These are phyloP conservation scores for Catocala nupta DNA, from an alignment of 2,888 invertebrate species.

Conservation along the genomic window DNA sequence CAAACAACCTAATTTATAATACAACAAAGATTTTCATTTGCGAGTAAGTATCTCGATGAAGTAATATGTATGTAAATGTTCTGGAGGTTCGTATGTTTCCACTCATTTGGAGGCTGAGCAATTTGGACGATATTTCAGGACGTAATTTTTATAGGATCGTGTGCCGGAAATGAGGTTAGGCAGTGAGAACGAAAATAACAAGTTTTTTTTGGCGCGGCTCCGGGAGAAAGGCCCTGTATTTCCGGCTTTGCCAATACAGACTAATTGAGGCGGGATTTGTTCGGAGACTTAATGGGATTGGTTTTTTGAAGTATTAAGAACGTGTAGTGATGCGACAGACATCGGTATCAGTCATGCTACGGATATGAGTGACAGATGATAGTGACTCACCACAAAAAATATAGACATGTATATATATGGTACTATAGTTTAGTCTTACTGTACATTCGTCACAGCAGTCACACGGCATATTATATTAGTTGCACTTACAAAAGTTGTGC, in stretches of 20 bases:
- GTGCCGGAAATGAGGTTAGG: conserved; percentile 17
- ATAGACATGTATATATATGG: no score
- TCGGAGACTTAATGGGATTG: conserved; percentile 11
- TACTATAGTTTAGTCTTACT: no score
- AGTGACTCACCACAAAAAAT: no score
- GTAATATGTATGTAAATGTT: conserved; percentile 38
- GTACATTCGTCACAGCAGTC: no score
- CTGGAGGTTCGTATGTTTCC: conserved; percentile 8
- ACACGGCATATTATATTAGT: no score
- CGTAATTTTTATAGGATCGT: conserved; percentile 22
- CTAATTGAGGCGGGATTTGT: conserved; percentile 15
- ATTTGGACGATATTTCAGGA: conserved; percentile 22
- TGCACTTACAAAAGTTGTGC: no score
- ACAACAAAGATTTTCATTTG: conserved; percentile 26
- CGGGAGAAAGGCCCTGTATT: conserved; percentile 10
- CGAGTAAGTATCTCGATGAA: conserved; percentile 20
- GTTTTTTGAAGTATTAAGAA: conserved; percentile 6
- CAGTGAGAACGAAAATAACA: conserved; percentile 15
- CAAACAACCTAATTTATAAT: conserved; percentile 31
- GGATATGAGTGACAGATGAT: no score
- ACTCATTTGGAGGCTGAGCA: conserved; percentile 10
- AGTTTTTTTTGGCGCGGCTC: conserved; percentile 12
- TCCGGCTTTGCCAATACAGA: conserved; percentile 12
- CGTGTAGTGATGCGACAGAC: no score
- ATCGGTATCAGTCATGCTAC: no score